Base-by-base conservation (phyloP, 2,113 vertebrate species). In the Monopterus albus region DNA sequence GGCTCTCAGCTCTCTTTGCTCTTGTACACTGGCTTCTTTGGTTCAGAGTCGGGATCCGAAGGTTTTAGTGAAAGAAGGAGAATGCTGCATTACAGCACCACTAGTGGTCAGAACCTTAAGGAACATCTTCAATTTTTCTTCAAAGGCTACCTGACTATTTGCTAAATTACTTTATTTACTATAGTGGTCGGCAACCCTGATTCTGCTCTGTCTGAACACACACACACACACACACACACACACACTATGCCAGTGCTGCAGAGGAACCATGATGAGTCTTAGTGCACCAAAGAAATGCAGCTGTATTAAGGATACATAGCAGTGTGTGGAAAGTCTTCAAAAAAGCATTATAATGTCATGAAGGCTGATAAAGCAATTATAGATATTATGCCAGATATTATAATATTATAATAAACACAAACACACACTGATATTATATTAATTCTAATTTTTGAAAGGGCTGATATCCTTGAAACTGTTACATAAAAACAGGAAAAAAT, bases 191-290 rank as follows among this genome's bases (percentile, higher is more conserved):
- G 40, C 28, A 68, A 49, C 25, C 6, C 35, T 17, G 52, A 58
- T 33, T 75, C 38, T 46, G 3, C 46, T 14, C 13, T 38, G 12
- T 52, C 3, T 65, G 25, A 15, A 38, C 59, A 50, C 29, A 23
- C 59, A 36, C 59, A 51, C 28, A 49, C 45, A 39, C 23, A 51
- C 63, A 53, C 55, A 53, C 69, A 53, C 39, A 38, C 40, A 50
- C 55, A 31, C 25, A 5, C 1, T n/a, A 51, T 66, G 69, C 59
- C 57, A 82, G n/a, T 60, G 45, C 75, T 74, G 82, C 72, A 81
- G 67, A 43, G 68, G 1, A 21, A 62, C 65, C 31, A 52, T n/a
- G 10, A 25, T 64, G 31, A 47, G 52, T 33, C 36, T 69, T 45
- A 57, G 71, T 72, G 74, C 81, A 79, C 46, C 47, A 60, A 36